phyloP scores from a whole-genome alignment of 1,140 invertebrate genomes.

The Halictus rubicundus region DNA sequence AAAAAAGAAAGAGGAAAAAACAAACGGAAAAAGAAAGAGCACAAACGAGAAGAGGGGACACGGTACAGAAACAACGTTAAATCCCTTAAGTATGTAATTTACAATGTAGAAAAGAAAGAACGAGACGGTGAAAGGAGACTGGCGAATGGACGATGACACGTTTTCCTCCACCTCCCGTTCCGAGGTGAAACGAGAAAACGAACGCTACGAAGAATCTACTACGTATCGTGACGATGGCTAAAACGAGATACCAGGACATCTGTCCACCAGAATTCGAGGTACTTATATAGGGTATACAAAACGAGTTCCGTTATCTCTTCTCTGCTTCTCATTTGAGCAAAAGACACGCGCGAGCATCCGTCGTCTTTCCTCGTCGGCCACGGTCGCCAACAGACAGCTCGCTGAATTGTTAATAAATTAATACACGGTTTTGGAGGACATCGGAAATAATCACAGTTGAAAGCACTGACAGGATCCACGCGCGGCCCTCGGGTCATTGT shows the following conservation, averaged over 20 bases:
- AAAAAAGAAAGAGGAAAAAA: too few relatives aligned
- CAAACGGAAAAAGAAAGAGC: background rate
- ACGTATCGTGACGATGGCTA: background rate
- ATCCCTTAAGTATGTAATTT: slow-evolving; percentile 3
- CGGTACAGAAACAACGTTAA: background rate
- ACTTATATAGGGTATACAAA: slow-evolving; percentile 6
- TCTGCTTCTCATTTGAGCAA: slow-evolving; percentile 34
- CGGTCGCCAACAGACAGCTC: slow-evolving; percentile 1
- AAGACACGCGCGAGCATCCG: slow-evolving; percentile 15
- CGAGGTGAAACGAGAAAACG: background rate
- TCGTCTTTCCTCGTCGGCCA: slow-evolving; percentile 16
- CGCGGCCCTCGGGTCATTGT: background rate
- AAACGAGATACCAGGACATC: slow-evolving; percentile 3
- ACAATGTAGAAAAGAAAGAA: background rate
- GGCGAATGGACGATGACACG: background rate
- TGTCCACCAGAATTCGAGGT: slow-evolving; percentile 14
- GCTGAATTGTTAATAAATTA: slow-evolving; percentile 6
- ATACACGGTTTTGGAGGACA: slow-evolving; percentile 9
- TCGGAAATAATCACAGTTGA: slow-evolving; percentile 42
- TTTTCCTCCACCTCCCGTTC: background rate
- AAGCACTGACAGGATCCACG: slow-evolving; percentile 15
- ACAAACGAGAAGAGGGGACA: background rate
- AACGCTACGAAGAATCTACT: slow-evolving; percentile 3
- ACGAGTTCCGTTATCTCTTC: slow-evolving; percentile 9
- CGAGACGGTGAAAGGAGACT: background rate